Evolutionary conservation across 2,888 invertebrate species (phyloP).

Genomic region (Cremastobaeus sp.): DNA sequence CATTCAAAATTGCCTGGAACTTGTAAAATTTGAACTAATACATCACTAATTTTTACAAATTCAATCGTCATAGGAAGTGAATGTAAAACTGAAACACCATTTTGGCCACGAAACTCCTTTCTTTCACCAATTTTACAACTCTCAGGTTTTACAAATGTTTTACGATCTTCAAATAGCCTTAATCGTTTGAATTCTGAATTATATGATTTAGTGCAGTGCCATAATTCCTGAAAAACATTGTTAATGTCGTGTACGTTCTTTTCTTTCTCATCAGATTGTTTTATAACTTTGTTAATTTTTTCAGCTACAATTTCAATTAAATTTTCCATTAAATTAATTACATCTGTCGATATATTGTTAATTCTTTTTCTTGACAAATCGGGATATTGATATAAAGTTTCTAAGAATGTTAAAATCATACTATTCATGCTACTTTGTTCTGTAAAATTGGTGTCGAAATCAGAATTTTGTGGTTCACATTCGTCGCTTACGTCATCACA

Average conservation of each 20-base stretch:
- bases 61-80: slow-evolving; percentile 12
- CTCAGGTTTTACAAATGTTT: neutral
- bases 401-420: slow-evolving; percentile 6
- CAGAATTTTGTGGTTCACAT: neutral
- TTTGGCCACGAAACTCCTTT: neutral
- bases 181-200: slow-evolving; percentile 2
- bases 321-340: neutral
- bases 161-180: neutral
- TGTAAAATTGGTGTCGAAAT: neutral
- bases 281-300: neutral
- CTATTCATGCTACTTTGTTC: neutral
- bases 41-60: slow-evolving; percentile 38
- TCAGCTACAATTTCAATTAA: neutral
- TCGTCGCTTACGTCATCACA: neutral
- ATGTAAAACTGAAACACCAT: neutral
- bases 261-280: neutral
- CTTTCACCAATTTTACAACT: slow-evolving; percentile 4
- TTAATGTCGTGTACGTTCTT: neutral
- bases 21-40: slow-evolving; percentile 20
- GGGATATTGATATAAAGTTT: slow-evolving; percentile 4
- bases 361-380: slow-evolving; percentile 11
- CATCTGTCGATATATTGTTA: neutral
- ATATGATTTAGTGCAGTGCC: neutral
- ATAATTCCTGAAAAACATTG: neutral
- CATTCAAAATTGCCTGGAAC: neutral